Evolutionary conservation across 2,797 vertebrate species (phyloP), one percentile per base, ranked within the genome.

Genomic region (Enteromius viviparus): DNA sequence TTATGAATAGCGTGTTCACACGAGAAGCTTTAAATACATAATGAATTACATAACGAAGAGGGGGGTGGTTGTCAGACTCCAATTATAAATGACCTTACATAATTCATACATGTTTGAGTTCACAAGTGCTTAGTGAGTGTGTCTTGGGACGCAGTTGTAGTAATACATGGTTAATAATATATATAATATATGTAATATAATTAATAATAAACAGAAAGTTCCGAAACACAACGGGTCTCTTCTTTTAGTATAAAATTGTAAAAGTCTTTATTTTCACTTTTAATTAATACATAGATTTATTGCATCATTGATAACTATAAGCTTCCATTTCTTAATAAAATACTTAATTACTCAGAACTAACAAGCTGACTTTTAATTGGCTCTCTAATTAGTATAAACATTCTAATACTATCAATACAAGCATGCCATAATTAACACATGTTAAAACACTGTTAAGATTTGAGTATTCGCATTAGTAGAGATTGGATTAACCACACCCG

Each of bases 401-500:
- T 21, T 26, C 17, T 51, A 51, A 34, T 12, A 34, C 29, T 74
- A 17, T 72, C 21, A 53, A 14, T 19, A 6, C 10, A 74, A 74
- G 34, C 19, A 74, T 53, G 19, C 29, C 12, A 53, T 19, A 53
- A 55, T 29, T 71, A 49, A 37, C 64, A 66, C 15, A 37, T 37
- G 64, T 76, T 40, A 53, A 58, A 58, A 58, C 32, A 17, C 21
- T 58, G 51, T 40, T 12, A 53, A 23, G 42, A 37, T 51, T 32
- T 69, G 32, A 23, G 17, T 53, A 15, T 40, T 80, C 15, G 14
- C 45, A 51, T 78, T 21, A 70, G 17, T 62, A 69, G 34, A 45
- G 6, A 58, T 69, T 68, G 34, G 23, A 78, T 64, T 4, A 77
- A 45, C 26, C 45, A 34, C 26, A 65, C 76, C 21, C 91, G 78